A percentile compares a stretch with the other conserved stretches of the same genome.
These are phyloP conservation scores for Littorina saxatilis DNA, from an alignment of 1,140 invertebrate genomes.

Conservation along the genomic window DNA sequence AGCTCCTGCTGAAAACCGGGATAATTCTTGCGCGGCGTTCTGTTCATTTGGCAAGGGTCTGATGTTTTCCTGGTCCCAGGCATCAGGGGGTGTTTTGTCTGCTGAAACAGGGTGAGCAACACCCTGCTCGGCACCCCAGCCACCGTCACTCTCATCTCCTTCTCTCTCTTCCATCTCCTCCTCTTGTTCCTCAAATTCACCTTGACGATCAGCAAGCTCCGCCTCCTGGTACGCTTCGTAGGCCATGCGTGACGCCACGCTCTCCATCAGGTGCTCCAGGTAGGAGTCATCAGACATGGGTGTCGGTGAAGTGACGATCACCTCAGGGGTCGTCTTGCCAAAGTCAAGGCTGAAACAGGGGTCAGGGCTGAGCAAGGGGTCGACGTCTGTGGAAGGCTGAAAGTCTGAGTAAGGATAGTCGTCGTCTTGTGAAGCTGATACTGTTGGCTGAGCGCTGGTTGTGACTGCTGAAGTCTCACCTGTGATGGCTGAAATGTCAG, in stretches of 20 bases:
- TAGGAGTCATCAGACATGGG: not conserved
- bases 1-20: too few species aligned
- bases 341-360: not conserved
- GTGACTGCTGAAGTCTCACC: not conserved
- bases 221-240: not conserved
- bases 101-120: not conserved
- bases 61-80: too few species aligned
- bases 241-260: not conserved
- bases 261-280: constrained; percentile 1
- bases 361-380: not conserved
- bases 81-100: too few species aligned
- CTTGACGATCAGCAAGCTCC: not conserved
- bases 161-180: not conserved
- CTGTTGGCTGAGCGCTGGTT: not conserved
- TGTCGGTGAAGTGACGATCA: constrained; percentile 5
- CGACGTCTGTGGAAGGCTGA: not conserved
- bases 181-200: not conserved
- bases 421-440: not conserved
- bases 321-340: not conserved
- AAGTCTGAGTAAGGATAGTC: not conserved
- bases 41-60: too few species aligned
- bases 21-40: too few species aligned
- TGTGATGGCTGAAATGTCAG: not conserved
- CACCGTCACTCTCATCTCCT: not conserved
- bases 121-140: not conserved